These are phyloP conservation scores for Chauna torquata DNA, from an alignment of 2,113 vertebrate species.

Conservation along the genomic window DNA sequence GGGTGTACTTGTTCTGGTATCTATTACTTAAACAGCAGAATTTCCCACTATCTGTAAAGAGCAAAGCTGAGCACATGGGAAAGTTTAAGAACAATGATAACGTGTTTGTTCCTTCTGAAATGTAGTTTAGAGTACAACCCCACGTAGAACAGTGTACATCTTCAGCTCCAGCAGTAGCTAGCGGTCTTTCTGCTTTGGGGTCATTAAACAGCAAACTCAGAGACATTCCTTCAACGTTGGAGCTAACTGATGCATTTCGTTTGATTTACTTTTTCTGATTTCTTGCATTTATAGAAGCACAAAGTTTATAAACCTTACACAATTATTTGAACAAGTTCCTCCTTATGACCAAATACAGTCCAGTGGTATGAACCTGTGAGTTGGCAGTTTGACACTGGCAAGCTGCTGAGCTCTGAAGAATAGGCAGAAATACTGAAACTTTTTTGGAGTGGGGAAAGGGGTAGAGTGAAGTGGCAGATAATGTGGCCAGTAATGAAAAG, in stretches of 20 bases:
- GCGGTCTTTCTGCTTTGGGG: neutral
- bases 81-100: neutral
- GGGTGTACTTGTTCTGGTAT: neutral
- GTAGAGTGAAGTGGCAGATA: neutral
- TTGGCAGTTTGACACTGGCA: neutral
- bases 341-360: neutral
- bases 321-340: neutral
- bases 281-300: neutral
- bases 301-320: neutral
- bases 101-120: neutral
- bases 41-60: neutral
- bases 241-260: neutral
- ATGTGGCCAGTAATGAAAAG: neutral
- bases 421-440: neutral
- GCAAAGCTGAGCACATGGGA: neutral
- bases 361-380: neutral
- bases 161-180: neutral
- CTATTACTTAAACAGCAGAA: neutral
- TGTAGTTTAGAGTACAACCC: neutral
- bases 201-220: neutral
- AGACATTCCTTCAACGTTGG: neutral
- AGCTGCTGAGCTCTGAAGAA: neutral
- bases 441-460: neutral
- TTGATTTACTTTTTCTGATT: neutral
- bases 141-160: fast-evolving